A percentile compares a stretch with the other conserved stretches of the same genome.
Conservation (phyloP, 2,797 vertebrate genomes). For the Megaceryle alcyon region DNA sequence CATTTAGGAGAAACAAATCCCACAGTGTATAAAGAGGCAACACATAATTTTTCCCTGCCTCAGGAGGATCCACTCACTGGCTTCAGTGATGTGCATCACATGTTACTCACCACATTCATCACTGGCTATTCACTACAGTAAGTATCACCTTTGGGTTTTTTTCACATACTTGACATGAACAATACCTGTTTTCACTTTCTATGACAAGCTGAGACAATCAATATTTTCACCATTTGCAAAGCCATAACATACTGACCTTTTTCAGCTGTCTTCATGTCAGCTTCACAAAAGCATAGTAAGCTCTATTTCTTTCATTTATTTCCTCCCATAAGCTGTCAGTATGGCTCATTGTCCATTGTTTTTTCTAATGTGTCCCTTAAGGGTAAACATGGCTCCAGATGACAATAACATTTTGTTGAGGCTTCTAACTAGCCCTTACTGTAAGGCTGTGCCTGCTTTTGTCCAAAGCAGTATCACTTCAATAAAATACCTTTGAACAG, state of each 20-base stretch:
- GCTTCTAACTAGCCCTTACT: neutral
- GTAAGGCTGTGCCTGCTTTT: conserved; percentile 13
- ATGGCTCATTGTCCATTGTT: conserved; percentile 49
- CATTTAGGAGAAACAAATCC: neutral
- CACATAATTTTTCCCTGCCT: neutral
- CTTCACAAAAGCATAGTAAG: conserved; percentile 1
- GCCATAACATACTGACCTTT: neutral
- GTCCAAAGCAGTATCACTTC: conserved; percentile 10
- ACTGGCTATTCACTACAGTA: neutral
- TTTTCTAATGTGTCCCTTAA: conserved; percentile 38
- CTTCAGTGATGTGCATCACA: neutral
- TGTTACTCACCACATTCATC: neutral
- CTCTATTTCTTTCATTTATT: conserved; percentile 38
- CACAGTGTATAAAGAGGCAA: neutral
- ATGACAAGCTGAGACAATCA: neutral
- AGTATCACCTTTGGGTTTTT: neutral
- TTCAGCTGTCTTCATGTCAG: neutral
- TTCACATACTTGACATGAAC: rapidly evolving
- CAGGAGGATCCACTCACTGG: neutral
- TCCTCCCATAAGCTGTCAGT: conserved; percentile 36
- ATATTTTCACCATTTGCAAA: conserved; percentile 8
- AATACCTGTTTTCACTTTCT: neutral
- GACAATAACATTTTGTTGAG: conserved; percentile 36
- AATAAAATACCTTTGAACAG: conserved; percentile 1
- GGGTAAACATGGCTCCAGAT: conserved; percentile 20